Conservation (phyloP, 2,888 invertebrate species). For the Stenolophus ochropezus region DNA sequence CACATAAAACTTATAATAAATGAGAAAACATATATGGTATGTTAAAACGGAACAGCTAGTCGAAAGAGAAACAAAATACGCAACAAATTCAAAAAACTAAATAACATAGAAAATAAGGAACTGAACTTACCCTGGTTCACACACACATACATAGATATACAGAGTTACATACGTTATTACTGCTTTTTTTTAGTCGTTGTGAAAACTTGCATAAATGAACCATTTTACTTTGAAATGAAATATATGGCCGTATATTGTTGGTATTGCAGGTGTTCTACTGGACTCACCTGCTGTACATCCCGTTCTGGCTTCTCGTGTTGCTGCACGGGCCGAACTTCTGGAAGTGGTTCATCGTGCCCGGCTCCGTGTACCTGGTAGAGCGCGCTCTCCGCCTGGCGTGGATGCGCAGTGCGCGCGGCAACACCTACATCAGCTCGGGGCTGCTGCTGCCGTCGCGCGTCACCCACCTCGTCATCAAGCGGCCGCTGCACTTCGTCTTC, state of each 20-base stretch:
- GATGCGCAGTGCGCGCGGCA: constrained; percentile 85
- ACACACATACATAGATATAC: no score
- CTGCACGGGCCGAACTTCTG: constrained; percentile 95
- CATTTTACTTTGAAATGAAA: no score
- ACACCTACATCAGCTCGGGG: constrained; percentile 92
- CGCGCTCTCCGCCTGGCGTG: constrained; percentile 79
- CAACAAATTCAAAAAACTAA: no score
- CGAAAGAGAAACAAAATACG: no score
- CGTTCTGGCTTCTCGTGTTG: constrained; percentile 89
- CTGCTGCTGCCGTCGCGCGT: constrained; percentile 91
- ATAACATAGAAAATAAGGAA: no score
- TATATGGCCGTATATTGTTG: not conserved
- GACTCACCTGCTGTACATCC: constrained; percentile 92
- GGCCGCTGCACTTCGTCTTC: constrained; percentile 90
- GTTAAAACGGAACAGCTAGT: no score
- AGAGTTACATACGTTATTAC: no score
- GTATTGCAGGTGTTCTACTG: constrained; percentile 88
- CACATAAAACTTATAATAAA: no score
- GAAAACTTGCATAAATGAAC: no score
- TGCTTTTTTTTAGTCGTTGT: no score
- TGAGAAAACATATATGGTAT: no score
- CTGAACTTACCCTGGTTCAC: no score
- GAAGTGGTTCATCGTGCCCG: constrained; percentile 94
- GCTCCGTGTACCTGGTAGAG: constrained; percentile 86
- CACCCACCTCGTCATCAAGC: constrained; percentile 91